These are phyloP conservation scores for Mareca strepera DNA, from an alignment of 2,797 vertebrate species.

Conservation along the genomic window DNA sequence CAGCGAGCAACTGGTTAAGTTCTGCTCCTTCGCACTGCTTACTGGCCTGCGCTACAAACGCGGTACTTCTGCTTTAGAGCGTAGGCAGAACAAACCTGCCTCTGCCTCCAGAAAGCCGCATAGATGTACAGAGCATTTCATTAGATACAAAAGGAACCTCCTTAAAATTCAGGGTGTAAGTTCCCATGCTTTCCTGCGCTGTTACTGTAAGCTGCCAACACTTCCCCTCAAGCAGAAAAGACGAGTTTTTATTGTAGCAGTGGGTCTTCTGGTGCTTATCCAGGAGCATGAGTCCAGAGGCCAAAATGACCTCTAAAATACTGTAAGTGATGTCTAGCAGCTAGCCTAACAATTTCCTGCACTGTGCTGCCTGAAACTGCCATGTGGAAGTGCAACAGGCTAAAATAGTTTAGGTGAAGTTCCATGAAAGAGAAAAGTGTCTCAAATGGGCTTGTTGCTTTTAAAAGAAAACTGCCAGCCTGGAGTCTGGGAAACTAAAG, in stretches of 20 bases:
- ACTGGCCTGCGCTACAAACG: background rate
- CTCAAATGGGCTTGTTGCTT: background rate
- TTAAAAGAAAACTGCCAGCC: background rate
- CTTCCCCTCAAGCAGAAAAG: background rate
- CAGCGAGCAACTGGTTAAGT: background rate
- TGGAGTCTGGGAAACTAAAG: background rate
- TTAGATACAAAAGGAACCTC: conserved; percentile 33
- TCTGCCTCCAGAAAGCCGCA: background rate
- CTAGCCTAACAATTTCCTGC: background rate
- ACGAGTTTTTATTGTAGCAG: background rate
- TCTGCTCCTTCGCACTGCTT: background rate
- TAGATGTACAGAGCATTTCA: conserved; percentile 52
- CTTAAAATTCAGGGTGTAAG: conserved; percentile 45
- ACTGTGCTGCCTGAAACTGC: background rate
- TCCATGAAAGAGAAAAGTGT: background rate
- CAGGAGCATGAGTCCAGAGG: background rate
- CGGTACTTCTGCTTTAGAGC: background rate
- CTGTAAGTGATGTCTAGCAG: background rate
- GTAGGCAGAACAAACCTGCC: background rate
- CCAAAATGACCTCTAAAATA: background rate
- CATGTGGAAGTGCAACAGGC: background rate
- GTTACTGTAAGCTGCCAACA: conserved; percentile 29
- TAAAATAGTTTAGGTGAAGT: background rate
- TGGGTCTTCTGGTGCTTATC: background rate
- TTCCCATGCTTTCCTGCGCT: conserved; percentile 25